phyloP scores from a whole-genome alignment of 2,888 invertebrate species.

The Habroteleia sp. region DNA sequence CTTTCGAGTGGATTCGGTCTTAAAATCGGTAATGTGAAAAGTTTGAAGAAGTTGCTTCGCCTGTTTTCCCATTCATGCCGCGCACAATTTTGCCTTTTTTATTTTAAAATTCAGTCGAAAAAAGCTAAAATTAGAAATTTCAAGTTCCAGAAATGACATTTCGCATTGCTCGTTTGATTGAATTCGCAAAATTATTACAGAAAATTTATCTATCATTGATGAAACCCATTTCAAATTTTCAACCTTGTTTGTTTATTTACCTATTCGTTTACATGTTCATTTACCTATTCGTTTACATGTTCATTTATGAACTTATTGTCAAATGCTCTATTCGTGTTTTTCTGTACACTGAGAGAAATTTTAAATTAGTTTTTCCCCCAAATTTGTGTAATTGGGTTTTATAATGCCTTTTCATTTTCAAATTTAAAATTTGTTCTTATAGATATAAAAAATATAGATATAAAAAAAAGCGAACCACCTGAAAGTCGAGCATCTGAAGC shows the following conservation, averaged over 20 bases:
- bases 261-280: neutral
- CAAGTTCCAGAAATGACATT: conserved; percentile 33
- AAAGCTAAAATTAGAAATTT: conserved; percentile 55
- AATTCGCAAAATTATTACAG: conserved; percentile 23
- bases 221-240: neutral
- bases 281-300: no score
- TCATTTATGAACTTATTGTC: no score
- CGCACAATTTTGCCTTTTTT: conserved; percentile 42
- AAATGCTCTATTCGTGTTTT: no score
- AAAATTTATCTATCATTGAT: conserved; percentile 8
- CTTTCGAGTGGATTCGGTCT: conserved; percentile 62
- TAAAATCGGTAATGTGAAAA: conserved; percentile 64
- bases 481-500: no score
- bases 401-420: no score
- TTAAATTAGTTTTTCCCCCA: no score
- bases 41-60: conserved; percentile 56
- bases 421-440: no score
- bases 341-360: no score
- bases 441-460: no score
- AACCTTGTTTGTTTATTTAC: conserved; percentile 11
- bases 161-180: conserved; percentile 15
- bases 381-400: no score
- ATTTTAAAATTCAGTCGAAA: conserved; percentile 39
- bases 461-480: no score
- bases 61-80: conserved; percentile 59